Evolutionary conservation across 2,113 vertebrate genomes (phyloP).

Genomic region (Corythaixoides concolor): DNA sequence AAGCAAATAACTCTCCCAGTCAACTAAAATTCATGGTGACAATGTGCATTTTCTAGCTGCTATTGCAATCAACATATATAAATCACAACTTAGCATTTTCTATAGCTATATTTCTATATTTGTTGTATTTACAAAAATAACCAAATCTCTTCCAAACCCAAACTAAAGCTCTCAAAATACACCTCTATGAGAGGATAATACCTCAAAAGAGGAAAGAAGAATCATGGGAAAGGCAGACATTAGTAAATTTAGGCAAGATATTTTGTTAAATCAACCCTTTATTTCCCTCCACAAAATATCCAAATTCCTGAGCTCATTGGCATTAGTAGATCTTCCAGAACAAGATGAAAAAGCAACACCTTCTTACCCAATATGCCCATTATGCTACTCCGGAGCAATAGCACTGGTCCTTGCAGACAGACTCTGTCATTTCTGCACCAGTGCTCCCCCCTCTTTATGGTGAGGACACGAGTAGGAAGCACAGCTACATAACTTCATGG

Average conservation of each 20-base stretch:
- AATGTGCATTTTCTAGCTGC: background rate
- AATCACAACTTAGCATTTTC: background rate
- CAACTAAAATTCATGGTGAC: background rate
- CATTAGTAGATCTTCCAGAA: background rate
- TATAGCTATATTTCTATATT: background rate
- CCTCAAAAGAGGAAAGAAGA: background rate
- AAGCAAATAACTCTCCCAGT: background rate
- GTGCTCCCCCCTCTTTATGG: accelerated
- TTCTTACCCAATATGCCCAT: background rate
- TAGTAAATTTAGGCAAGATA: background rate
- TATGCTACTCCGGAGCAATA: background rate
- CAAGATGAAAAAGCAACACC: background rate
- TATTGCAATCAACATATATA: background rate
- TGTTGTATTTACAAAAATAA: background rate
- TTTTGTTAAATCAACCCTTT: background rate
- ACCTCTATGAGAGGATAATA: background rate
- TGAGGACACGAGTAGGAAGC: background rate
- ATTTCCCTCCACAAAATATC: background rate
- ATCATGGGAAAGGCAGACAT: background rate
- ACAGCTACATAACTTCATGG: background rate
- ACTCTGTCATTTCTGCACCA: background rate
- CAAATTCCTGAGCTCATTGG: background rate
- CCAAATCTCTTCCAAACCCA: background rate
- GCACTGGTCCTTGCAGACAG: background rate
- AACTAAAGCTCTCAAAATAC: background rate